A percentile compares a stretch with the other conserved stretches of the same genome.
phyloP scores from a whole-genome alignment of 1,140 invertebrate genomes.

The Zaprionus kolodkinae region DNA sequence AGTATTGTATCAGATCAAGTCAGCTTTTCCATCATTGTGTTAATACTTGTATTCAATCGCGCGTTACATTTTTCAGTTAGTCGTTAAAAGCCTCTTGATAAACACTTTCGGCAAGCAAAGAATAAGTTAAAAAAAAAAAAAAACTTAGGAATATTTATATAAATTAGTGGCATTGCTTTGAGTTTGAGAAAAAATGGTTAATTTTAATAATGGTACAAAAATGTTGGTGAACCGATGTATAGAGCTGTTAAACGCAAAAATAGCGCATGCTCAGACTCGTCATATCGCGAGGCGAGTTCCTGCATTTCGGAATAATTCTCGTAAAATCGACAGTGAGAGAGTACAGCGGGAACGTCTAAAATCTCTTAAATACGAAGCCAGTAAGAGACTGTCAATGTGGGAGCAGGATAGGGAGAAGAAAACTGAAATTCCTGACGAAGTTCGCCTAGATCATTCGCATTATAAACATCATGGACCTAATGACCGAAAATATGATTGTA shows the following conservation, averaged over 20 bases:
- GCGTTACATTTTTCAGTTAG: not conserved
- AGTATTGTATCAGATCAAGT: conserved; percentile 28
- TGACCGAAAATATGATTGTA: conserved; percentile 45
- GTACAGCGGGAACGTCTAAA: conserved; percentile 41
- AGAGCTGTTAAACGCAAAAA: conserved; percentile 41
- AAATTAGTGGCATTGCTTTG: conserved; percentile 16
- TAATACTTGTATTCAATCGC: not conserved
- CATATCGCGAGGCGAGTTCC: conserved; percentile 32
- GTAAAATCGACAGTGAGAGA: not conserved
- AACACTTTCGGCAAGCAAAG: conserved; percentile 39
- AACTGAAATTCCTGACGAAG: not conserved
- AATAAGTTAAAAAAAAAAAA: conserved; percentile 2
- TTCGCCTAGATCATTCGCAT: conserved; percentile 39
- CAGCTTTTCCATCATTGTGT: not conserved
- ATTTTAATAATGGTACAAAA: conserved; percentile 28
- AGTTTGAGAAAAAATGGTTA: conserved; percentile 40
- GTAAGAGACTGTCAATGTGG: conserved; percentile 64
- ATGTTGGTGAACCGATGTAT: conserved; percentile 51
- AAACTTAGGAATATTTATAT: not conserved
- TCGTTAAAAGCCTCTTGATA: conserved; percentile 1
- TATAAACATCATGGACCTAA: conserved; percentile 30
- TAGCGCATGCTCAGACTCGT: conserved; percentile 38
- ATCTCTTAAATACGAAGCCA: conserved; percentile 34
- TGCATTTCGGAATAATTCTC: not conserved
- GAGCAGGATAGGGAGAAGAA: conserved; percentile 25